Evolutionary conservation across 2,113 vertebrate species (phyloP), one percentile per base, ranked within the genome.

Genomic region (Halcyon malimbica): DNA sequence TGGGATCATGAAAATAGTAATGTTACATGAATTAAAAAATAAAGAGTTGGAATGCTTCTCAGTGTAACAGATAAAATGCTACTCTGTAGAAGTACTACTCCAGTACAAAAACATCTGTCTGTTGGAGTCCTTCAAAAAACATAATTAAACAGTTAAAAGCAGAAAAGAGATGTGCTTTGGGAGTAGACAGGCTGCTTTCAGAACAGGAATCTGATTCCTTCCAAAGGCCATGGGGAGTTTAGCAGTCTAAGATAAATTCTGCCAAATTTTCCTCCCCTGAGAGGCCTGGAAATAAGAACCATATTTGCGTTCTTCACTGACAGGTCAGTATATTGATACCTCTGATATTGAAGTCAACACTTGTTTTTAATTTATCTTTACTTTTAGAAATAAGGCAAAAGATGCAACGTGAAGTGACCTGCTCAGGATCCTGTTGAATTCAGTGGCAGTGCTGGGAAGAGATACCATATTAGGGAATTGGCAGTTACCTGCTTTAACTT

Each of bases 11-110:
- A 71, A 84, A 85, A 67, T 21, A 94, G n/a, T 37, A 69, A 89
- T 90, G 53, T 57, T 86, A 74, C 77, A 92, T 71, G 78, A 87
- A 92, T 87, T 89, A 79, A 94, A 90, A 94, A 87, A 95, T 60
- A 76, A 88, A 87, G 75, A 77, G 16, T 39, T 76, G 70, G 88
- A 91, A 91, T 71, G 77, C 56, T 90, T 69, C 79, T 85, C 29
- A 18, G 14, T n/a, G 37, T 76, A 64, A 48, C 21, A 20, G 42
- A 26, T 73, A 18, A 93, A 90, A 88, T 77, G 25, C n/a, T 73
- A 15, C 75, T 89, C 57, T 71, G 11, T 83, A 44, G 51, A 91
- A 96, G 87, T 77, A 56, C 48, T 87, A 48, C 60, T 80, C 41
- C 46, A 31, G 33, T 50, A 83, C 23, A 62, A 65, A 87, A 90